Base-by-base conservation (phyloP, 1,140 invertebrate species). In the Spodoptera frugiperda region DNA sequence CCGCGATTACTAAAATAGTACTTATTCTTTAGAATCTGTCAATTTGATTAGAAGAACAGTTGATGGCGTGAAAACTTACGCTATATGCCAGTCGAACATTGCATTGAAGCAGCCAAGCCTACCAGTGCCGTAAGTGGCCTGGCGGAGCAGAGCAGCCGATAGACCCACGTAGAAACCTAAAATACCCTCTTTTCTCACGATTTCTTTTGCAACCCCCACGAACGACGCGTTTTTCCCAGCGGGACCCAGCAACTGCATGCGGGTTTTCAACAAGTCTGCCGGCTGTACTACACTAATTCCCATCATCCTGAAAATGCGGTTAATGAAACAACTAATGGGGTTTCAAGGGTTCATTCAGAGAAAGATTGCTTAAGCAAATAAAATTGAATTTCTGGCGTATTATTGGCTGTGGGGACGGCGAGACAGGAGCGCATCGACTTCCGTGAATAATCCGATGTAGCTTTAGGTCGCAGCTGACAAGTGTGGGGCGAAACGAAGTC, bases 271-370 rank as follows among this genome's bases (percentile, higher is more conserved):
- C 76, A 99, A 94, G 95, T 99, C 99, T 51, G 99, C 94, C 0
- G 99, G 99, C 90, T 99, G 99, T 3, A 99, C 99, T 89, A 99
- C 97, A 81, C 96, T 95, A 46, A 98, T 99, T n/a, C 98, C 99
- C 63, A 95, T 96, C 98, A 99, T 99, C 80, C 99, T 99, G 91
- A 79, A 93, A 92, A 86, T 5, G 73, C 12, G 39, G n/a, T 10
- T 51, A 14, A 21, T 15, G 21, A 12, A 54, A 15, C 25, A 6
- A 8, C 25, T 53, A 25, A 25, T 2, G 25, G 25, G 25, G 25
- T 25, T 25, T 25, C 25, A 2, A 25, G 25, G 25, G 0, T 4
- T 25, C 25, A 25, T 25, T 25, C 5, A 25, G 25, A 25, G 0
- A 0, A 2, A 25, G 5, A 3, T 25, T 25, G 2, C 3, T 1